These are phyloP conservation scores for Tapirus terrestris DNA, from an alignment of 2,113 vertebrate genomes.

Conservation along the genomic window DNA sequence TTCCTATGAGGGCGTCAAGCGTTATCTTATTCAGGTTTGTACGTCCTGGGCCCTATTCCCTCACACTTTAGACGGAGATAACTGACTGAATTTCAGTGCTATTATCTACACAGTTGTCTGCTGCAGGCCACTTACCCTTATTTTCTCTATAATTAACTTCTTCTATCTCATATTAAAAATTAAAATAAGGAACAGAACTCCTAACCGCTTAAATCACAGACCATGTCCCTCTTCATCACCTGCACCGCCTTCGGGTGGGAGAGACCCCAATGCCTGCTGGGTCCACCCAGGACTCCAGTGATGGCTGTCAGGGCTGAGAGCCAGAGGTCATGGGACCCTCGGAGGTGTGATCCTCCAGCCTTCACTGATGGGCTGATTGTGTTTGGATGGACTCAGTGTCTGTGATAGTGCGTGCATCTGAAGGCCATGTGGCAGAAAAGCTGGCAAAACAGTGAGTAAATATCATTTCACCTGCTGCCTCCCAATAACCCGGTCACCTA, in stretches of 20 bases:
- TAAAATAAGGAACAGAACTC: background rate
- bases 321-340: background rate
- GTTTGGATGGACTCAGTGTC: background rate
- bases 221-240: background rate
- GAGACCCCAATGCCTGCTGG: background rate
- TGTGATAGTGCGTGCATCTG: rapidly evolving
- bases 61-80: rapidly evolving
- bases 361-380: rapidly evolving
- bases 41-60: rapidly evolving
- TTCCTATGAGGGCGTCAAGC: rapidly evolving
- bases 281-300: background rate
- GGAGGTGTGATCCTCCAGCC: background rate
- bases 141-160: background rate
- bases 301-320: background rate
- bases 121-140: rapidly evolving
- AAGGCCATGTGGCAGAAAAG: background rate
- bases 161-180: background rate
- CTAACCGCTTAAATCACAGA: background rate
- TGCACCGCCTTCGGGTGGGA: rapidly evolving
- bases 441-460: rapidly evolving
- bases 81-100: rapidly evolving
- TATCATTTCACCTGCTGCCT: background rate
- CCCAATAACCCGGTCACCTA: background rate
- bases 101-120: rapidly evolving
- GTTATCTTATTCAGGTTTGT: background rate